Percentiles rank a stretch among this genome's conserved stretches.
Evolutionary conservation across 2,888 invertebrate genomes (phyloP).

Genomic region (Caenorhabditis imperialis): DNA sequence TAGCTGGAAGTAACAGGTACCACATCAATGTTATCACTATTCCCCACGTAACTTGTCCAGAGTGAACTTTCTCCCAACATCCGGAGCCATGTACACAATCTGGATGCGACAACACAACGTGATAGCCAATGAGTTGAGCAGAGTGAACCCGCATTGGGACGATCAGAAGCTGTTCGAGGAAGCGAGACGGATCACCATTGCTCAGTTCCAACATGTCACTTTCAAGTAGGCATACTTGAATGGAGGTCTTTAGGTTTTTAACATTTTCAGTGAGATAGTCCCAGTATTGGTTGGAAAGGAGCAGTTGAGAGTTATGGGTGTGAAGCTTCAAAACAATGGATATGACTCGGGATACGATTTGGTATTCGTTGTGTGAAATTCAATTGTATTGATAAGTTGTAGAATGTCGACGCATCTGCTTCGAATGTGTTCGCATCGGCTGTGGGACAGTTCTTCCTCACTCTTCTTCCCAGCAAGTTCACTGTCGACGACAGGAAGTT

Average conservation of each 20-base stretch:
- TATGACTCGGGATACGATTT: constrained; percentile 82
- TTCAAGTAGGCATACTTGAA: constrained; percentile 73
- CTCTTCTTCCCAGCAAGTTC: constrained; percentile 66
- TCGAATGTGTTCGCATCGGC: constrained; percentile 87
- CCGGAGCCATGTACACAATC: constrained; percentile 69
- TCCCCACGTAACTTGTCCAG: constrained; percentile 17
- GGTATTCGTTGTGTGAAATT: constrained; percentile 53
- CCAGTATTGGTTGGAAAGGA: constrained; percentile 75
- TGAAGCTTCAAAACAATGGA: constrained; percentile 81
- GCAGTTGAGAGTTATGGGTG: constrained; percentile 59
- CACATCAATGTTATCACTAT: not conserved
- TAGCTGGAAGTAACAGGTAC: constrained; percentile 55
- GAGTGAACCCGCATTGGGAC: constrained; percentile 75
- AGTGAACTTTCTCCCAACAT: constrained; percentile 62
- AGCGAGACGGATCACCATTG: constrained; percentile 79
- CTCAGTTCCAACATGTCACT: constrained; percentile 82
- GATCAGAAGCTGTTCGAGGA: constrained; percentile 78
- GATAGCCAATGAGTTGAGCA: constrained; percentile 50
- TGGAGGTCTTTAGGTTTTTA: not conserved
- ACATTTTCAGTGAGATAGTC: constrained; percentile 67
- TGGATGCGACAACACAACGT: constrained; percentile 77
- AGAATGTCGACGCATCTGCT: constrained; percentile 84
- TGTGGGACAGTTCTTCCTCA: constrained; percentile 75
- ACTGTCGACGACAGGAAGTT: constrained; percentile 22
- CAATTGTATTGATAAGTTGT: constrained; percentile 14